Conservation (phyloP, 2,797 vertebrate genomes). For the Helarctos malayanus region DNA sequence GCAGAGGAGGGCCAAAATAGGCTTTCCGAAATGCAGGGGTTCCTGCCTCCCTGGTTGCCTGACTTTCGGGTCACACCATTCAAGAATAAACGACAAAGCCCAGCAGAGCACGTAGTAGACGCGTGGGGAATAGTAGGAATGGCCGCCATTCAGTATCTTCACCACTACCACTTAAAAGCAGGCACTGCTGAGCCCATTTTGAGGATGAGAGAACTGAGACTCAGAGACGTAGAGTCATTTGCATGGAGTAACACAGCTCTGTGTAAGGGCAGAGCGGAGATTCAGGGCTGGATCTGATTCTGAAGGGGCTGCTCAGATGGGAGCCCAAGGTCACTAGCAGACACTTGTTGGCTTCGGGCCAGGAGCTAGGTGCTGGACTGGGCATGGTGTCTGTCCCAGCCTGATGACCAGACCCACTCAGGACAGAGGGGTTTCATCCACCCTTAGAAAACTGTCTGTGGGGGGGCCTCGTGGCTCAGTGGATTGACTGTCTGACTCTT, state of each 20-base stretch:
- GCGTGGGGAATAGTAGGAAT: neutral
- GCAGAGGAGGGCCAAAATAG: neutral
- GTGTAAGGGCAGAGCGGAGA: slow-evolving; percentile 7
- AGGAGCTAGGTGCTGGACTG: neutral
- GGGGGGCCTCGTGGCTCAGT: neutral
- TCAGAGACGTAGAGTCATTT: slow-evolving; percentile 43
- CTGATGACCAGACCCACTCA: slow-evolving; percentile 10
- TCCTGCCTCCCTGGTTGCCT: neutral
- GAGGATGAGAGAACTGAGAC: slow-evolving; percentile 21
- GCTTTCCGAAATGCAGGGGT: neutral
- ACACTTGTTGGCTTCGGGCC: neutral
- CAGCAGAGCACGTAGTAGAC: neutral
- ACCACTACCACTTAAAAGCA: neutral
- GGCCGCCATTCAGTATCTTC: slow-evolving; percentile 8
- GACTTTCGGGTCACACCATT: neutral
- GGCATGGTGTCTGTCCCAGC: neutral
- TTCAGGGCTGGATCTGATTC: slow-evolving; percentile 40
- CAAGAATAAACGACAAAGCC: slow-evolving; percentile 30
- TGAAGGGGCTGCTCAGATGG: neutral
- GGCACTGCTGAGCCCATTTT: neutral
- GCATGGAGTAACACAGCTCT: neutral
- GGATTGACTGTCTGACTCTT: neutral
- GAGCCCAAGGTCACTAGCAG: slow-evolving; percentile 21
- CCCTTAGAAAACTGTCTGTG: neutral
- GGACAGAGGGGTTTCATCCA: neutral